Percentiles rank a stretch among this genome's conserved stretches.
Evolutionary conservation across 2,888 invertebrate species (phyloP).

Genomic region (Rhamphomyia laevipes): DNA sequence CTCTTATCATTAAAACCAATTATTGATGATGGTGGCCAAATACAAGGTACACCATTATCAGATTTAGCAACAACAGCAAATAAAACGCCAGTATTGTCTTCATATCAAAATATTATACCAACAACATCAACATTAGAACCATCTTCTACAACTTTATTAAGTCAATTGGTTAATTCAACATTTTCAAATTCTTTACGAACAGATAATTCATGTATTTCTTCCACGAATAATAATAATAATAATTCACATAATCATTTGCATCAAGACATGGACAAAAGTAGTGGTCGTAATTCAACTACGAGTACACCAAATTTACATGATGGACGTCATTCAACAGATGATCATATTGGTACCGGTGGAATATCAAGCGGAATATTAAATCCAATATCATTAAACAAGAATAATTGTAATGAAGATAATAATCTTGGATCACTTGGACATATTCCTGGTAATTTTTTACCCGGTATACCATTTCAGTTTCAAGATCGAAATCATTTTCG

Average conservation of each 20-base stretch:
- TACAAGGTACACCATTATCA: neutral
- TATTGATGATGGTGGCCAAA: neutral
- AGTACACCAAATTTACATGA: slow-evolving; percentile 39
- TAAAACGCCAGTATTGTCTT: slow-evolving; percentile 11
- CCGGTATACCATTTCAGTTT: slow-evolving; percentile 57
- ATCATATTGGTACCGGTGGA: too few relatives aligned
- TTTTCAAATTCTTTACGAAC: slow-evolving; percentile 31
- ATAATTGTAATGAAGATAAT: slow-evolving; percentile 41
- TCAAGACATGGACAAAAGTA: slow-evolving; percentile 22
- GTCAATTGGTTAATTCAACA: slow-evolving; percentile 38
- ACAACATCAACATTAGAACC: slow-evolving; percentile 24
- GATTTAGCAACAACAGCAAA: slow-evolving; percentile 28
- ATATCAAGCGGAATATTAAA: neutral
- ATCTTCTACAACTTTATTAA: slow-evolving; percentile 42
- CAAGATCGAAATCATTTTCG: slow-evolving; percentile 72
- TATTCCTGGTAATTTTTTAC: slow-evolving; percentile 40
- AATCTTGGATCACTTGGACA: slow-evolving; percentile 21
- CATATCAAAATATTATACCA: neutral
- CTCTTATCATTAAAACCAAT: slow-evolving; percentile 10
- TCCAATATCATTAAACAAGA: slow-evolving; percentile 37
- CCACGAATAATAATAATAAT: slow-evolving; percentile 1
- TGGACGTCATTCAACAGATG: slow-evolving; percentile 16
- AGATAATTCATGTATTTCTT: slow-evolving; percentile 20
- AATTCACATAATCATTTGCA: slow-evolving; percentile 26
- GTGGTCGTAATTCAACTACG: slow-evolving; percentile 30